Evolutionary conservation across 2,113 vertebrate genomes (phyloP), one percentile per base, ranked within the genome.

Genomic region (Hirundichthys speculiger): DNA sequence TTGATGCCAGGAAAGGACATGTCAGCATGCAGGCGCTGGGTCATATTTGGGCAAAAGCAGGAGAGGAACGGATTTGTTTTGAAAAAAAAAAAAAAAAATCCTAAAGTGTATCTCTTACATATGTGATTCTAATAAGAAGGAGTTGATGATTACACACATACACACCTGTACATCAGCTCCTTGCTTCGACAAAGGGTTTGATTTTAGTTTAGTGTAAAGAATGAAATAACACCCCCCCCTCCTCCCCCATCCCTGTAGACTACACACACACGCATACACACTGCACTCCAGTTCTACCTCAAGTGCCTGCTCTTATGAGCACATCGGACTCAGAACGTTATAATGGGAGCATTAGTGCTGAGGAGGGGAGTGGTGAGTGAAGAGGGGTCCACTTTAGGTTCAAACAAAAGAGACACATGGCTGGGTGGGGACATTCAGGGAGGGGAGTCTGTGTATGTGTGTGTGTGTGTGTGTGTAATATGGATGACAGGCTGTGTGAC

Each of bases 371-470:
- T 51, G 53, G 30, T 40, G 57, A 73, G 59, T 49, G 39, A 41
- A 18, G 27, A 55, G 47, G 69, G 42, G 62, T 69, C 42, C 73
- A 54, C 69, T 79, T 73, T 49, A 60, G 53, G 48, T 54, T 64
- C 54, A 87, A 78, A 93, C 91, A 92, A 91, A 85, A 77, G 88
- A 78, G 80, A 76, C 86, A 89, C 84, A 89, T 90, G 88, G 84
- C 55, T 64, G 75, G 74, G 74, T 87, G 82, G 64, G 66, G 64
- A 50, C 61, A 47, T 61, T 51, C n/a, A 55, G 43, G 20, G 57
- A 50, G 43, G 22, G 34, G 9, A 53, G 12, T 58, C 3, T 53
- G n/a, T 16, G 18, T 53, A 47, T 57, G 57, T 60, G 41, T 25
- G 52, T 67, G 53, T 55, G 61, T 51, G 40, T 40, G 64, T 50